Base-by-base conservation (phyloP, 1,140 invertebrate genomes). In the Pentalonia nigronervosa region DNA sequence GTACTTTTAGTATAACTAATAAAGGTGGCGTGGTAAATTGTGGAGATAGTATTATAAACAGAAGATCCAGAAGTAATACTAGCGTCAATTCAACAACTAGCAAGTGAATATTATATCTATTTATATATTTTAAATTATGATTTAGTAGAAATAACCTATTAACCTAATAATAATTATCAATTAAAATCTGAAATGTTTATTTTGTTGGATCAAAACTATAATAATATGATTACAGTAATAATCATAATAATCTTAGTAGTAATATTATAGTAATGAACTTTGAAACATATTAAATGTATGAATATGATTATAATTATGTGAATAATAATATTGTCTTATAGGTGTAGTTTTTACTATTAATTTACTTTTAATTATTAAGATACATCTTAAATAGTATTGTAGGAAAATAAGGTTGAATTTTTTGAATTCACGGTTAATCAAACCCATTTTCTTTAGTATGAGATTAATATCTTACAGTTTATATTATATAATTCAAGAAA, bases 1-100 rank as follows among this genome's bases (percentile, higher is more conserved):
- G 97, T 56, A 97, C 96, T 91, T 97, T 97, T 94, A 97, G 96
- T 91, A 97, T 97, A 90, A 97, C 97, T 9, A 97, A 98, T 94
- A 96, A 96, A 36, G 97, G 97, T 94, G 97, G 97, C 11, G 96
- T 97, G 34, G 96, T 97, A 94, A 97, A 97, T 95, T 95, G 97
- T 84, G 97, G 97, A 0, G 97, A 97, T 94, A 97, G 76, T 95
- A 96, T 93, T 96, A 96, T 93, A 95, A 96, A 50, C 95, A 94
- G 92, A 53, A 95, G 95, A 41, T 95, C 95, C 36, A 94, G 94
- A 93, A 96, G 96, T 94, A 96, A 96, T 94, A 96, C 96, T 94
- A 97, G 96, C 87, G 96, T 97, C 50, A 96, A 96, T 93, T 97
- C 97, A 23, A 96, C 96, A 60, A 91, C 93, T 11, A 90, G 86